These are phyloP conservation scores for Labeo rohita DNA, from an alignment of 2,113 vertebrate species.

Conservation along the genomic window DNA sequence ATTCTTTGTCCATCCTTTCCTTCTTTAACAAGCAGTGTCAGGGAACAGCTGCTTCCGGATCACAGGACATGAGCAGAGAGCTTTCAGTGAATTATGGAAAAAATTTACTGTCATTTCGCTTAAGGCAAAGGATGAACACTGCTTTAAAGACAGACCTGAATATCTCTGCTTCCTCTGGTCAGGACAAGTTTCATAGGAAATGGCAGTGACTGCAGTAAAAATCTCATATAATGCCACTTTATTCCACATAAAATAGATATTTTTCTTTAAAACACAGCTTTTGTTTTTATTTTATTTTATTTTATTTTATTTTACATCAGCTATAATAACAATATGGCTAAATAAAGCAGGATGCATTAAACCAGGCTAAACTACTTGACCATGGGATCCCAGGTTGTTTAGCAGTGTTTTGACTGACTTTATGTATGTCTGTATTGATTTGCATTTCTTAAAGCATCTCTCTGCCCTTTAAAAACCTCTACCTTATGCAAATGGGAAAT, in stretches of 20 bases:
- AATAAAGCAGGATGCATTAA: not conserved
- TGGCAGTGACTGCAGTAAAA: conserved; percentile 6
- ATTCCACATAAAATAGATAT: not conserved
- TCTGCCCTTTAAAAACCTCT: conserved; percentile 54
- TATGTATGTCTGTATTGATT: conserved; percentile 58
- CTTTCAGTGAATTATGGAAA: conserved; percentile 27
- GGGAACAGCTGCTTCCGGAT: conserved; percentile 73
- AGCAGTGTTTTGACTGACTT: not conserved
- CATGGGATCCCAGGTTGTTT: not conserved
- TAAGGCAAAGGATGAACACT: conserved; percentile 7
- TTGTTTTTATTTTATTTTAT: too few relatives aligned
- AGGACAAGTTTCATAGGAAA: conserved; percentile 52
- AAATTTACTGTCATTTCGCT: not conserved
- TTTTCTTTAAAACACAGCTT: not conserved
- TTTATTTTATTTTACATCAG: not conserved
- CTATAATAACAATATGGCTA: not conserved
- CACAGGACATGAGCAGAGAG: conserved; percentile 37
- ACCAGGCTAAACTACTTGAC: not conserved
- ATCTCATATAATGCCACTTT: not conserved
- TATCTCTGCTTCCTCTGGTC: conserved; percentile 53
- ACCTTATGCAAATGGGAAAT: conserved; percentile 55
- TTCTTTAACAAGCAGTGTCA: conserved; percentile 7
- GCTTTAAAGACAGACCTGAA: conserved; percentile 41
- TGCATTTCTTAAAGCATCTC: conserved; percentile 33
- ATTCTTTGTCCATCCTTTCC: not conserved